Conservation (phyloP, 2,797 vertebrate genomes). For the Pristis pectinata region DNA sequence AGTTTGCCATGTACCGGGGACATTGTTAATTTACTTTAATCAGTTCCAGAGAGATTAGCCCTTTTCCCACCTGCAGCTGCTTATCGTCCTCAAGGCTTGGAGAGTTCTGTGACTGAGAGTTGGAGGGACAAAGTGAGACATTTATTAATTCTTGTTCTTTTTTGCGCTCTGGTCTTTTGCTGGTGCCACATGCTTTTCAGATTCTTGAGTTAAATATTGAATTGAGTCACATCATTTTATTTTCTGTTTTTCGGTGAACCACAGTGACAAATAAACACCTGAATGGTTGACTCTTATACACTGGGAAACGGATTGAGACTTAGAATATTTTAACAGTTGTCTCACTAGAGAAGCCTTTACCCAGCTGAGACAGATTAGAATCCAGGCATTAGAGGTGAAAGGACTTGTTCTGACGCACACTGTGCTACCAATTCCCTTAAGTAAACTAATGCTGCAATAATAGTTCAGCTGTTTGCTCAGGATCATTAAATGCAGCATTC, state of each 20-base stretch:
- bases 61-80: constrained; percentile 17
- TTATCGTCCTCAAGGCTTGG: neutral
- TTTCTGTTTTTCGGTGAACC: neutral
- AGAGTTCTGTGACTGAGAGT: neutral
- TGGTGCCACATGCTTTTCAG: neutral
- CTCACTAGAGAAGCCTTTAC: neutral
- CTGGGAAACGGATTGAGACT: neutral
- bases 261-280: neutral
- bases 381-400: neutral
- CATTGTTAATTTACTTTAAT: constrained; percentile 30
- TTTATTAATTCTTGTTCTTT: neutral
- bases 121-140: neutral
- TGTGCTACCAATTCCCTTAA: neutral
- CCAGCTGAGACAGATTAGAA: neutral
- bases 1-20: neutral
- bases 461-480: neutral
- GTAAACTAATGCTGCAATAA: neutral
- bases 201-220: neutral
- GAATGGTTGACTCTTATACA: no score
- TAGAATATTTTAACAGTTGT: neutral
- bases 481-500: neutral
- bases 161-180: neutral
- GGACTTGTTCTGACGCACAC: neutral
- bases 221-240: neutral
- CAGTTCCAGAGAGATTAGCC: neutral